These are phyloP conservation scores for Noctuana brunneofusca DNA, from an alignment of 2,888 invertebrate species.

Conservation along the genomic window DNA sequence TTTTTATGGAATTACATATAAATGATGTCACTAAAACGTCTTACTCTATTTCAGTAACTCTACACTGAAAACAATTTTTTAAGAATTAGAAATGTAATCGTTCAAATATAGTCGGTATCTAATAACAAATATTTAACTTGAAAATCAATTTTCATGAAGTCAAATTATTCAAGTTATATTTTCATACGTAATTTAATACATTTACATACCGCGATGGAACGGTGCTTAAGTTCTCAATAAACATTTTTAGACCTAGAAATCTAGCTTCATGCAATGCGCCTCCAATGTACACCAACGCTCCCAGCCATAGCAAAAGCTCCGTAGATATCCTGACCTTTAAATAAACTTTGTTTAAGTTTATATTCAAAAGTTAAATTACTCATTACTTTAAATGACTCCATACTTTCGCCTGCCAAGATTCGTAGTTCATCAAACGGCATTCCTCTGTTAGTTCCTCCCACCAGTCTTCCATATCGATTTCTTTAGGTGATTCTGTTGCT, in stretches of 20 bases:
- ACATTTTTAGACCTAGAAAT: slow-evolving; percentile 96
- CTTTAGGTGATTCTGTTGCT: slow-evolving; percentile 60
- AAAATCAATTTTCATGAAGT: too few species aligned
- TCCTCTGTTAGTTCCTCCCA: slow-evolving; percentile 88
- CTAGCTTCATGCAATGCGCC: slow-evolving; percentile 94
- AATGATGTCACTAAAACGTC: too few species aligned
- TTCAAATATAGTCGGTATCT: too few species aligned
- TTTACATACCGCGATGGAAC: slow-evolving; percentile 66
- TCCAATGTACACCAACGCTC: slow-evolving; percentile 92
- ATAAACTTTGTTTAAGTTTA: too few species aligned
- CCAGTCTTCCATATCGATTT: slow-evolving; percentile 85
- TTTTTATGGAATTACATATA: too few species aligned
- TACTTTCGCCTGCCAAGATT: slow-evolving; percentile 81
- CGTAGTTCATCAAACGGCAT: slow-evolving; percentile 87
- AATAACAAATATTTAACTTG: too few species aligned
- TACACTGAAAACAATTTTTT: too few species aligned
- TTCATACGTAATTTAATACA: too few species aligned
- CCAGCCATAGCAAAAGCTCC: slow-evolving; percentile 91
- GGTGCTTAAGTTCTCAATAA: slow-evolving; percentile 95
- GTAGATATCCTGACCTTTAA: slow-evolving; percentile 89
- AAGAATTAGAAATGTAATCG: too few species aligned
- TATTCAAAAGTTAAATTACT: not conserved
- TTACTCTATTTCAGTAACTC: too few species aligned
- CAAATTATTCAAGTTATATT: too few species aligned
- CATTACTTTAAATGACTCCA: slow-evolving; percentile 12